A percentile compares a stretch with the other conserved stretches of the same genome.
Conservation (phyloP, 2,113 vertebrate species). For the Ailurus styani region DNA sequence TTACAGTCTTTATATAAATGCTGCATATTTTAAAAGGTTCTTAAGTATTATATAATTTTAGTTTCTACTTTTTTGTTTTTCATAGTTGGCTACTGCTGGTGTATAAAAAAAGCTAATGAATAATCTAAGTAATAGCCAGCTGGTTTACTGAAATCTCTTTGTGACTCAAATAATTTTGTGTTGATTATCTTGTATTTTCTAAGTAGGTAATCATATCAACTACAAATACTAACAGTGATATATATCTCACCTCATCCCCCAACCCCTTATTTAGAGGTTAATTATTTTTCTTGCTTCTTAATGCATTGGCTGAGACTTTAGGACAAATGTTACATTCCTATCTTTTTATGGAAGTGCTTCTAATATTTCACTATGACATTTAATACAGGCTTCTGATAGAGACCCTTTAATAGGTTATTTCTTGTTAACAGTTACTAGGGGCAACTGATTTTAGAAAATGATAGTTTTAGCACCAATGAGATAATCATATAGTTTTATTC, state of each 20-base stretch:
- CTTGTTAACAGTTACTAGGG: neutral
- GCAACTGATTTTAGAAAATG: conserved; percentile 12
- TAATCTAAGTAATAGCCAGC: neutral
- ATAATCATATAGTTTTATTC: neutral
- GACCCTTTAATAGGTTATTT: neutral
- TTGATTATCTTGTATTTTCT: neutral
- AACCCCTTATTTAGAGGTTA: neutral
- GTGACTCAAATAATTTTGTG: neutral
- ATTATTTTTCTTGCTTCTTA: conserved; percentile 23
- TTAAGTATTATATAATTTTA: neutral
- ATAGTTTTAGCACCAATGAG: neutral
- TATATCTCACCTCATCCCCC: neutral
- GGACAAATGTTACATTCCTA: neutral
- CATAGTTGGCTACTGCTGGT: neutral
- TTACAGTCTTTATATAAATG: neutral
- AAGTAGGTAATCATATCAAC: neutral
- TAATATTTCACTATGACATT: conserved; percentile 27
- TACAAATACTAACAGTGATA: neutral
- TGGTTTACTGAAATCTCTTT: neutral
- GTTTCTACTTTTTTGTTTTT: neutral
- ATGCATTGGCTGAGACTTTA: neutral
- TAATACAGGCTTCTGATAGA: neutral
- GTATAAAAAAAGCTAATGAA: neutral
- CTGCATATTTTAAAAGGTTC: neutral
- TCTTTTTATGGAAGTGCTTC: neutral